Percentiles rank a stretch among this genome's conserved stretches.
Conservation (phyloP, 2,888 invertebrate genomes). For the Seira musarum region DNA sequence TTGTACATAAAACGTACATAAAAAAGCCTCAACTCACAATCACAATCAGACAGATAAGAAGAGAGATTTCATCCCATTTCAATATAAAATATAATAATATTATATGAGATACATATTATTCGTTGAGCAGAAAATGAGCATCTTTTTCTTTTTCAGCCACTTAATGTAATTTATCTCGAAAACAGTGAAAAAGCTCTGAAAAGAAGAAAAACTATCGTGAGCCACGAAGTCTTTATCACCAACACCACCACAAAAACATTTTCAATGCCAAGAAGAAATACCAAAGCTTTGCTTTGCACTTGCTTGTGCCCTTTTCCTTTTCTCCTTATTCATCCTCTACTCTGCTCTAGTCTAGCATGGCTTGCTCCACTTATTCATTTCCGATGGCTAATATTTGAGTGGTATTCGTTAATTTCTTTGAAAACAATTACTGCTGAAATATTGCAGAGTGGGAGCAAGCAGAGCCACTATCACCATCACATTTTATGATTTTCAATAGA, state of each 20-base stretch:
- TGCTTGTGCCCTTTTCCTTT: slow-evolving; percentile 28
- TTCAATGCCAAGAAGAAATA: slow-evolving; percentile 43
- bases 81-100: too few species aligned
- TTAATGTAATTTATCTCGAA: slow-evolving; percentile 52
- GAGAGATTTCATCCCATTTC: too few species aligned
- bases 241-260: slow-evolving; percentile 41
- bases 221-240: slow-evolving; percentile 12
- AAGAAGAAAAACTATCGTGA: slow-evolving; percentile 18
- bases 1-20: too few species aligned
- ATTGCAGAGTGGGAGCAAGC: slow-evolving; percentile 29
- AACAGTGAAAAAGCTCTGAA: slow-evolving; percentile 39
- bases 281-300: too few species aligned
- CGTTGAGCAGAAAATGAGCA: not conserved
- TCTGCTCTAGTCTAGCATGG: slow-evolving; percentile 43
- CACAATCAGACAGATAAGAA: too few species aligned
- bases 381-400: slow-evolving; percentile 67
- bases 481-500: too few species aligned
- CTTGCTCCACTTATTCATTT: slow-evolving; percentile 59
- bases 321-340: slow-evolving; percentile 6
- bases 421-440: slow-evolving; percentile 62
- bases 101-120: too few species aligned
- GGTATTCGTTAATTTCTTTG: slow-evolving; percentile 64
- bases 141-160: slow-evolving; percentile 25
- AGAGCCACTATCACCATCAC: slow-evolving; percentile 2
- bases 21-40: too few species aligned